Conservation (phyloP, 1,140 invertebrate species). For the Nebria ingens region DNA sequence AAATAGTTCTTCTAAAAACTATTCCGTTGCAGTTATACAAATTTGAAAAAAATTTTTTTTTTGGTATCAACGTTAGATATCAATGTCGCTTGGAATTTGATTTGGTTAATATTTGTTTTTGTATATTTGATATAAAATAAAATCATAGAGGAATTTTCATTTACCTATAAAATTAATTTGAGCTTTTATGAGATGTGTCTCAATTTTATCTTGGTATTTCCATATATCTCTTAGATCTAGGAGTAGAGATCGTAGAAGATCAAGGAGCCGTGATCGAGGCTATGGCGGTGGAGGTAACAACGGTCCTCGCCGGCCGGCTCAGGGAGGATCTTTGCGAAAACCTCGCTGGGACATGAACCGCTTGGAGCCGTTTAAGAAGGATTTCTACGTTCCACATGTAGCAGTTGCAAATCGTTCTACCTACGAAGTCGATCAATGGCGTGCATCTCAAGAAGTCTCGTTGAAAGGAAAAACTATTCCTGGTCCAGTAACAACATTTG, state of each 20-base stretch:
- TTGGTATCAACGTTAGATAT: no score
- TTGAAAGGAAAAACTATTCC: constrained; percentile 57
- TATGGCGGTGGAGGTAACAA: constrained; percentile 41
- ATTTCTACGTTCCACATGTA: constrained; percentile 79
- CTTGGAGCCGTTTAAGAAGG: constrained; percentile 82
- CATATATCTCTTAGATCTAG: constrained; percentile 19
- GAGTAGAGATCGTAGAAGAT: constrained; percentile 34
- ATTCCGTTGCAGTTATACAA: no score
- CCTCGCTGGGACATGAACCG: constrained; percentile 61
- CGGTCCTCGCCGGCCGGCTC: constrained; percentile 39
- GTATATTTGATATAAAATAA: no score
- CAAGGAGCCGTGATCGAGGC: constrained; percentile 33
- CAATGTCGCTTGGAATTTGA: no score
- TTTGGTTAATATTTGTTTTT: no score
- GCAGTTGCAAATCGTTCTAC: constrained; percentile 57
- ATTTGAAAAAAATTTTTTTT: no score
- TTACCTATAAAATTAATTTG: no score
- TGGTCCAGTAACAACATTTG: constrained; percentile 73
- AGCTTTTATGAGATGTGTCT: no score
- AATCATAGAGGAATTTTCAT: no score
- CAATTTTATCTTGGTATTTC: no score
- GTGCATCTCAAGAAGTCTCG: constrained; percentile 68
- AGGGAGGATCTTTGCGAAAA: constrained; percentile 47
- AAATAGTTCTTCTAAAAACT: no score
- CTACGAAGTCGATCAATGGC: constrained; percentile 63